A percentile compares a stretch with the other conserved stretches of the same genome.
These are phyloP conservation scores for Tetrapedia diversipes DNA, from an alignment of 2,888 invertebrate species.

Conservation along the genomic window DNA sequence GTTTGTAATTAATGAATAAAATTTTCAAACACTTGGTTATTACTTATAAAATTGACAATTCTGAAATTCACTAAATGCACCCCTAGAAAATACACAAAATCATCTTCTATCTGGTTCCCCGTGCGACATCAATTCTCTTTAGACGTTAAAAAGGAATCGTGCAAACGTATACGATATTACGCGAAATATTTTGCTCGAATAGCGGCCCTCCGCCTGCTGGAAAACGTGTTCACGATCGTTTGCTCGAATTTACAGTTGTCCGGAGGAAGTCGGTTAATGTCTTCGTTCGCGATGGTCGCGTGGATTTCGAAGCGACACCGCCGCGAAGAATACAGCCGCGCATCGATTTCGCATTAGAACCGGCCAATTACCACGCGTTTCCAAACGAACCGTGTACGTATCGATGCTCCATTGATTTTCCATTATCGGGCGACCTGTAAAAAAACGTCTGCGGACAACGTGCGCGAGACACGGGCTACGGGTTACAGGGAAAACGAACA, in stretches of 20 bases:
- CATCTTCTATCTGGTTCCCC: too few relatives aligned
- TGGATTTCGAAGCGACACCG: constrained; percentile 11
- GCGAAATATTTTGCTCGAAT: too few relatives aligned
- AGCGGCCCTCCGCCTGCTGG: too few relatives aligned
- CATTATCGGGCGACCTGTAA: constrained; percentile 36
- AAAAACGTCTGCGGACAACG: constrained; percentile 19
- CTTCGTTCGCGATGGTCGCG: neutral
- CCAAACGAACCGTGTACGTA: constrained; percentile 25
- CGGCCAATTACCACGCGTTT: constrained; percentile 29
- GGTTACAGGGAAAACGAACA: too few relatives aligned
- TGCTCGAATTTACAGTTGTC: constrained; percentile 15
- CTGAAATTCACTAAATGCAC: too few relatives aligned
- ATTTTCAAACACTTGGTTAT: too few relatives aligned
- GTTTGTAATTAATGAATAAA: too few relatives aligned
- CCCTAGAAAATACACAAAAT: too few relatives aligned
- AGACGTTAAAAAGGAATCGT: too few relatives aligned
- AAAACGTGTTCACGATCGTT: neutral
- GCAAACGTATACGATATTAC: too few relatives aligned
- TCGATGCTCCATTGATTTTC: constrained; percentile 51
- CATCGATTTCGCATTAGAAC: constrained; percentile 45
- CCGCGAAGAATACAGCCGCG: constrained; percentile 8
- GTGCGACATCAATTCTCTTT: too few relatives aligned
- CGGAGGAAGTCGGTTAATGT: neutral
- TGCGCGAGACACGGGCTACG: neutral
- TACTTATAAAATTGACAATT: too few relatives aligned